Evolutionary conservation across 2,797 vertebrate species (phyloP), one percentile per base, ranked within the genome.

Genomic region (Micropoecilia bifurca): DNA sequence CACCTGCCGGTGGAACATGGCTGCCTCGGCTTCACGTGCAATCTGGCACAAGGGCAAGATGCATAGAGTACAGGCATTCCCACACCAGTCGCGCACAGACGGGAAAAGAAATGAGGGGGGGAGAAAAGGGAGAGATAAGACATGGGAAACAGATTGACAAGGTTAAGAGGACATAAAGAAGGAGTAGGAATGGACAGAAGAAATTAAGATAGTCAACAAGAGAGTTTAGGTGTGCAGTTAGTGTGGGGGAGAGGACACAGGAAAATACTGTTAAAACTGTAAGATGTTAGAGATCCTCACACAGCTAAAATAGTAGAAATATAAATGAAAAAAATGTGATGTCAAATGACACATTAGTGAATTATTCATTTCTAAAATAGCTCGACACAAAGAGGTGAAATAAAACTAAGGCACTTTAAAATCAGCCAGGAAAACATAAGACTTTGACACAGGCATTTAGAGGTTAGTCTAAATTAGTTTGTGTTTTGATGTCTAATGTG

Each of bases 1-100:
- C 96, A 99, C 96, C 93, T 98, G 98, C 93, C 97, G 97, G 93
- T 99, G 98, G 96, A 97, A 99, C 97, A 97, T 98, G 95, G 98
- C 98, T 16, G 98, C 99, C 95, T 99, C 99, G 79, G 98, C 99
- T 95, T 99, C 98, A 74, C 98, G 98, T 90, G 99, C 99, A 91
- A 99, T 99, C 99, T 99, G 96, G 88, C 92, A 95, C 90, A 96
- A 87, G 77, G 88, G 88, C 66, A 83, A 86, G 86, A 88, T 84
- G 88, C 85, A 91, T 81, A 78, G 86, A 82, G 85, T 77, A 79
- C 77, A 80, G 75, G 66, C 76, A 88, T 73, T 88, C 76, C 88
- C 84, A 90, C 86, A 84, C 59, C 81, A 89, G 72, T 63, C 59
- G 77, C 48, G 78, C 47, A 84, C 28, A 76, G 74, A 75, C 59